Conservation (phyloP, 2,113 vertebrate species). For the Crotophaga sulcirostris region DNA sequence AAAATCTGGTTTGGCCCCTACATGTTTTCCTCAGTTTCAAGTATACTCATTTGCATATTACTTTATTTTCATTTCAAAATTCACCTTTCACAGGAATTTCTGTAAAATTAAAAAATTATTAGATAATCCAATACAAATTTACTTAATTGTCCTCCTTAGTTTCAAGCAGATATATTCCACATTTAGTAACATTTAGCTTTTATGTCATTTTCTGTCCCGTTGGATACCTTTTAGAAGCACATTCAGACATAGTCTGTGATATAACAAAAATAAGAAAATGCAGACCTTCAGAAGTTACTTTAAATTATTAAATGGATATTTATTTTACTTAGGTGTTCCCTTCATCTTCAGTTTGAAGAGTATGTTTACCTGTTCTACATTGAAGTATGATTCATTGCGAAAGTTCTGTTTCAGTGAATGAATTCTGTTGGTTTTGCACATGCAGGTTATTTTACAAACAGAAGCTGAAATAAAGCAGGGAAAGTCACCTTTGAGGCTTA, state of each 20-base stretch:
- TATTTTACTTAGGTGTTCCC: slow-evolving; percentile 3
- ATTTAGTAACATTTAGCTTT: not conserved
- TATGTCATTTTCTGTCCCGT: not conserved
- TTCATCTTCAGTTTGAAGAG: not conserved
- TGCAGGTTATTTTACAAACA: slow-evolving; percentile 59
- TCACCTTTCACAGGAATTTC: not conserved
- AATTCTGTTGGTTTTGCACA: slow-evolving; percentile 17
- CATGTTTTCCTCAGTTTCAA: not conserved
- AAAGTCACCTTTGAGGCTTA: slow-evolving; percentile 60
- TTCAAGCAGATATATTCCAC: not conserved
- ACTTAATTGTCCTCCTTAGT: not conserved
- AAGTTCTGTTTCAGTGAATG: slow-evolving; percentile 44
- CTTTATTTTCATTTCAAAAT: not conserved
- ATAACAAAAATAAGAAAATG: not conserved
- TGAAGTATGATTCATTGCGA: not conserved
- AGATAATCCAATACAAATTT: not conserved
- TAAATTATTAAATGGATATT: not conserved
- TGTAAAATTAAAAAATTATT: not conserved
- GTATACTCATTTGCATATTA: not conserved
- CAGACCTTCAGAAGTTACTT: slow-evolving; percentile 7
- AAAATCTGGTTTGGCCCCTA: not conserved
- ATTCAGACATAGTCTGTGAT: not conserved
- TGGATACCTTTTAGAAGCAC: slow-evolving; percentile 19
- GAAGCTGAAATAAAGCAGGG: slow-evolving; percentile 57
- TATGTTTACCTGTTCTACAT: slow-evolving; percentile 1